Evolutionary conservation across 2,113 vertebrate species (phyloP).

Genomic region (Hystrix cristata): DNA sequence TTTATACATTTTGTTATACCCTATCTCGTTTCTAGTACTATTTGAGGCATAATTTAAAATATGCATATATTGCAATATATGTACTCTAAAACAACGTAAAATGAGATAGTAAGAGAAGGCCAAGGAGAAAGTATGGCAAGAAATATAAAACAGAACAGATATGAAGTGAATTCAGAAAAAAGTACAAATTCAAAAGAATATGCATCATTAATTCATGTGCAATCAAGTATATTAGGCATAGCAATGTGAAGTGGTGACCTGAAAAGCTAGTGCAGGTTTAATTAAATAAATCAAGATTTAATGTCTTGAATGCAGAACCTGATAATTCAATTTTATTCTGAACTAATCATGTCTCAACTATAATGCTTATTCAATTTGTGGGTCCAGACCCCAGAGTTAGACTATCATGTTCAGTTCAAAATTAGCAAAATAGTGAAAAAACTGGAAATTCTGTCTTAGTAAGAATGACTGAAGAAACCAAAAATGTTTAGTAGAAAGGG

Average conservation of each 20-base stretch:
- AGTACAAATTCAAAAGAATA: background rate
- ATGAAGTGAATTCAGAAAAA: constrained; percentile 21
- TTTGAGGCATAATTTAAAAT: background rate
- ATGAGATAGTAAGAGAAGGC: background rate
- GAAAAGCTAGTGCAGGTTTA: background rate
- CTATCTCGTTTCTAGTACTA: constrained; percentile 48
- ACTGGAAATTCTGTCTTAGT: background rate
- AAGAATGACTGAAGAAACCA: background rate
- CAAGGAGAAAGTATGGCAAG: background rate
- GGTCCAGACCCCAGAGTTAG: background rate
- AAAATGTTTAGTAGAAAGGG: background rate
- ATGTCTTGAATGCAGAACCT: background rate
- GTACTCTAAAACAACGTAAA: background rate
- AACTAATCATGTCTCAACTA: background rate
- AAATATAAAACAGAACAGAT: constrained; percentile 1
- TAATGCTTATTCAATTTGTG: constrained; percentile 35
- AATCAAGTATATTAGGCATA: background rate
- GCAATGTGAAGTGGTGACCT: background rate
- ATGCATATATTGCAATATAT: background rate
- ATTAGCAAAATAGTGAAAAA: constrained; percentile 5
- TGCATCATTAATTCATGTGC: background rate
- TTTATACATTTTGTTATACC: background rate
- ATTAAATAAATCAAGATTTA: constrained; percentile 22
- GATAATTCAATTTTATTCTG: background rate
- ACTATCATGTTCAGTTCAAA: background rate